phyloP scores from a whole-genome alignment of 2,113 vertebrate genomes.

The Microcebus murinus region DNA sequence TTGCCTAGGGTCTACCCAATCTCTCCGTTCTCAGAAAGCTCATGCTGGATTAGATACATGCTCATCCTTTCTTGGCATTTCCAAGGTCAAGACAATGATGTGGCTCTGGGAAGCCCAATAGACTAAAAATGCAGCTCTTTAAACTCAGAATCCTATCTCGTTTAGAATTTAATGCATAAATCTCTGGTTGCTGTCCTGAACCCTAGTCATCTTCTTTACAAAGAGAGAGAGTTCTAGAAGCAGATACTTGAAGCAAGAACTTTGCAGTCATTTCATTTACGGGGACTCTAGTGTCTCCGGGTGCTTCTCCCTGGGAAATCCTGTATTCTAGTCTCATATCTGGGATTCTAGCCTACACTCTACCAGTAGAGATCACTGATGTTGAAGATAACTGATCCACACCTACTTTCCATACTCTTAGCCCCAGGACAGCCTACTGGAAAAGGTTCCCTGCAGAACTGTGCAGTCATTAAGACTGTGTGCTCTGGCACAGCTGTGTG shows the following conservation, averaged over 20 bases:
- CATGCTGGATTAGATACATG: not conserved
- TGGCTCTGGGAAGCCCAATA: not conserved
- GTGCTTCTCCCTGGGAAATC: not conserved
- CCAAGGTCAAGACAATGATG: not conserved
- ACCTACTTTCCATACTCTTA: not conserved
- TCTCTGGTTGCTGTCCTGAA: not conserved
- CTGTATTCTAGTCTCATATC: not conserved
- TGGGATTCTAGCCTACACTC: not conserved
- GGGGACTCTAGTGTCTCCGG: not conserved
- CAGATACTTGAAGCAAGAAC: not conserved
- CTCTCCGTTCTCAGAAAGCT: not conserved
- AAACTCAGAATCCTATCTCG: not conserved
- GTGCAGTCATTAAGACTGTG: not conserved
- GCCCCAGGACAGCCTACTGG: not conserved
- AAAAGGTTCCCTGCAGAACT: not conserved
- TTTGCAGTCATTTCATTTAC: not conserved
- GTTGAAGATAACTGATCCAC: not conserved
- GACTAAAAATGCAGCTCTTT: not conserved
- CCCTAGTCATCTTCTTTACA: not conserved
- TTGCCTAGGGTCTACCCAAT: not conserved
- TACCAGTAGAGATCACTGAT: not conserved
- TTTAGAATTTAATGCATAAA: not conserved
- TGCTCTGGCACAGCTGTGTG: not conserved
- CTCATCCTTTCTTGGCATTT: not conserved
- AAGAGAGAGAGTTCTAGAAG: not conserved